phyloP scores from a whole-genome alignment of 2,797 vertebrate genomes.

The Phataginus tetradactyla region DNA sequence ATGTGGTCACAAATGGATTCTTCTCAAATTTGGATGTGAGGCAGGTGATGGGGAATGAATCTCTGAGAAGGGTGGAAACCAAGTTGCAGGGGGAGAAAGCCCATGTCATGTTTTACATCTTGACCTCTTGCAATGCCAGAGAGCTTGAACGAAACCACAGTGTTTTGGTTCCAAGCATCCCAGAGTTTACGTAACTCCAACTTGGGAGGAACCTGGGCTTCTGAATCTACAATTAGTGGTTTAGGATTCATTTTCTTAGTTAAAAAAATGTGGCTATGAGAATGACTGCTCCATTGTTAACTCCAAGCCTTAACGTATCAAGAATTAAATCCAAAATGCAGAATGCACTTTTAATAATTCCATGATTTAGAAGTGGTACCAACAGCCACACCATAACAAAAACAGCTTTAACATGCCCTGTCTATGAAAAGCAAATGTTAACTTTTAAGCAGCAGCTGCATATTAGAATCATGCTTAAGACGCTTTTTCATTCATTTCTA shows the following conservation, averaged over 20 bases:
- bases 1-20: not conserved
- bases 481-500: slow-evolving; percentile 73
- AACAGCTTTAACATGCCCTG: slow-evolving; percentile 40
- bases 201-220: slow-evolving; percentile 59
- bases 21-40: slow-evolving; percentile 1
- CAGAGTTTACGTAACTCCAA: slow-evolving; percentile 52
- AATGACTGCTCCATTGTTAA: slow-evolving; percentile 55
- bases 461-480: slow-evolving; percentile 78
- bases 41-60: not conserved
- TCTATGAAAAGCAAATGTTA: slow-evolving; percentile 62
- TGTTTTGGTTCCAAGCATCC: slow-evolving; percentile 8
- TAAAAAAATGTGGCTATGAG: not conserved
- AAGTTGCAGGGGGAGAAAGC: not conserved
- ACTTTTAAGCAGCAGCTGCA: slow-evolving; percentile 76
- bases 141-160: not conserved
- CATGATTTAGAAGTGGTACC: slow-evolving; percentile 66
- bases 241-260: slow-evolving; percentile 70
- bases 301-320: not conserved
- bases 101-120: not conserved
- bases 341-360: slow-evolving; percentile 42
- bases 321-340: slow-evolving; percentile 24
- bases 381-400: slow-evolving; percentile 40
- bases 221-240: slow-evolving; percentile 69
- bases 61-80: not conserved
- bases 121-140: not conserved